These are phyloP conservation scores for Torymus texanus DNA, from an alignment of 2,888 invertebrate species.

Conservation along the genomic window DNA sequence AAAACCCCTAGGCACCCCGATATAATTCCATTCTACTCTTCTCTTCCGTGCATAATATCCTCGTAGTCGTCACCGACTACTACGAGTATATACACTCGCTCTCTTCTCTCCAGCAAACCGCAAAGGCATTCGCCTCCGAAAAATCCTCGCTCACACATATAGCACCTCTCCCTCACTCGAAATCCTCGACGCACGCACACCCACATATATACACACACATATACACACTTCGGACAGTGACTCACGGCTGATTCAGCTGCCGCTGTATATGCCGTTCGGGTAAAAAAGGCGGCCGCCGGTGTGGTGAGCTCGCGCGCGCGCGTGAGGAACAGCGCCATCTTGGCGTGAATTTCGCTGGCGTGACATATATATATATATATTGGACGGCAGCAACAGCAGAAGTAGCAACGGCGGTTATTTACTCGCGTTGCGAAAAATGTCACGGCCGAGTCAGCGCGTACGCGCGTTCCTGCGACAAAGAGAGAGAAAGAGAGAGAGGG, in stretches of 20 bases:
- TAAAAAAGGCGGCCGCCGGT: conserved; percentile 35
- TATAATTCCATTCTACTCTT: no score
- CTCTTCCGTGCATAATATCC: no score
- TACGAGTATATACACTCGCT: no score
- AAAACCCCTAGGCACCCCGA: no score
- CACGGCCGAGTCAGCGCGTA: conserved; percentile 19
- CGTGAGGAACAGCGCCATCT: conserved; percentile 37
- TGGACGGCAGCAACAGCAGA: background rate
- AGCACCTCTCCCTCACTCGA: conserved; percentile 14
- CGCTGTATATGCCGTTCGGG: background rate
- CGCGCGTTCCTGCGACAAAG: background rate
- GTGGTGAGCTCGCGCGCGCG: conserved; percentile 25
- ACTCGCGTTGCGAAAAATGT: conserved; percentile 38
- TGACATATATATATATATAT: conserved; percentile 14
- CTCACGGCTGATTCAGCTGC: conserved; percentile 44
- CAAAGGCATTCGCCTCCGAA: no score
- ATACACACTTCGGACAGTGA: conserved; percentile 4
- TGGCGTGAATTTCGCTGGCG: conserved; percentile 43
- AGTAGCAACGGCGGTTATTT: conserved; percentile 6
- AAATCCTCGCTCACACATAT: background rate
- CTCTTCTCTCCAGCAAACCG: no score
- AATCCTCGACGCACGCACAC: background rate
- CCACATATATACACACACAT: background rate
- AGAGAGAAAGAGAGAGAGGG: background rate
- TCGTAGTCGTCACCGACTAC: no score